Base-by-base conservation (phyloP, 2,113 vertebrate genomes). In the Mustela nigripes region DNA sequence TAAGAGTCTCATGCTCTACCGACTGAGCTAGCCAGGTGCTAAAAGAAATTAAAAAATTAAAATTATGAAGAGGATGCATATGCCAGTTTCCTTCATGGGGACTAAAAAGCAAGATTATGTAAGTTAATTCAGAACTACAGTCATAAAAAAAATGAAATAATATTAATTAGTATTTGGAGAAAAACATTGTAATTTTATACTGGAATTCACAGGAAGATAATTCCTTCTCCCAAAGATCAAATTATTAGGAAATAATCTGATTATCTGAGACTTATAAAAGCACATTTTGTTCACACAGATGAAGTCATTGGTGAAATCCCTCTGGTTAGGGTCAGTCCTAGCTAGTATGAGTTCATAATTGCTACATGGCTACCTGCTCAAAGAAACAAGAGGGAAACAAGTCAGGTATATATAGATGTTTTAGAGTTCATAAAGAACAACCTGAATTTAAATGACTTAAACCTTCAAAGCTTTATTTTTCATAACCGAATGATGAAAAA, bases 271-370 rank as follows among this genome's bases (percentile, higher is more conserved):
- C 58, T 58, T 5, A 26, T 1, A 86, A 7, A 2, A 84, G 56
- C 36, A 96, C 21, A 89, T 22, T 28, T 48, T 93, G 9, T 76
- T 89, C 74, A 42, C 81, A 62, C 4, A 65, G 62, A 86, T 65
- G 60, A 81, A 94, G 39, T 73, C 7, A 26, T 14, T 31, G 22
- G 33, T 11, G 31, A 81, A 85, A 95, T 73, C 85, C 26, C 58
- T 89, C 18, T 82, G 10, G 45, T 28, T n/a, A 24, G 78, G 83
- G 60, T 93, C 71, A 86, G 53, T 10, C 39, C 73, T 50, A 62
- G 11, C 48, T 39, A 67, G 31, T 26, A 83, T 60, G 42, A 78
- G 95, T 97, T 91, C 89, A 63, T 84, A 95, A 86, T 24, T 95
- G 65, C 39, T 39, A 67, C 56, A 50, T 95, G 33, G 48, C 73